Base-by-base conservation (phyloP, 2,888 invertebrate genomes). In the Diplazon laetatorius region DNA sequence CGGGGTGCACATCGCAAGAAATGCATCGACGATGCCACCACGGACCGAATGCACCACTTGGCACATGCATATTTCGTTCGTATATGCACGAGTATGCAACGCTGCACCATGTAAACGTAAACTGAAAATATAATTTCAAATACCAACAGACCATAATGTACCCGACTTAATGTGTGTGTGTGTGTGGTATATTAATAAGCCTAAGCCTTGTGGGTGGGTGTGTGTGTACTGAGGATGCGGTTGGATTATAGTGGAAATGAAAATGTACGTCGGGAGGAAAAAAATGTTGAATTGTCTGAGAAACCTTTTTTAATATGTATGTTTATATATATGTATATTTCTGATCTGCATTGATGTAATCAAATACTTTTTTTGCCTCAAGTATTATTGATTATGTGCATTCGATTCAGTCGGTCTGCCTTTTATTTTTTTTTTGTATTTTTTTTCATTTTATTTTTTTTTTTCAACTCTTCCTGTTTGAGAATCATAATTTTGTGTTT, bases 91-190 rank as follows among this genome's bases (percentile, higher is more conserved):
- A 10, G 16, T 2, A 39, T 50, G 37, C 25, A 44, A 60, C 59
- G 48, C 69, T 16, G 52, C 48, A 30, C 68, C 35, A n/a, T 25
- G 59, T 77, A 73, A 30, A 77, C 73, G 55, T 73, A 73, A 80
- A 76, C 76, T 72, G 30, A 68, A 72, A 77, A 76, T 42, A 71
- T 42, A 72, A 71, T 66, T 59, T 22, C 14, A 65, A 30, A 44
- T 20, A 25, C 37, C 37, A 62, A 44, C 59, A 70, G 70, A 35
- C 75, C 59, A 78, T 70, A 78, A 71, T 69, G 78, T 44, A 50
- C 65, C 70, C 75, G n/a, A n/a, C n/a, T 78, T 70, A 76, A 50
- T 74, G n/a, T 30, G n/a, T n/a, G n/a, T n/a, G n/a, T 62, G 30
- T 46, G 16, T 18, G 46, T 10, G 12, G 46, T 62, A 46, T 48